Conservation (phyloP, 2,797 vertebrate genomes). For the Hydrophis major region DNA sequence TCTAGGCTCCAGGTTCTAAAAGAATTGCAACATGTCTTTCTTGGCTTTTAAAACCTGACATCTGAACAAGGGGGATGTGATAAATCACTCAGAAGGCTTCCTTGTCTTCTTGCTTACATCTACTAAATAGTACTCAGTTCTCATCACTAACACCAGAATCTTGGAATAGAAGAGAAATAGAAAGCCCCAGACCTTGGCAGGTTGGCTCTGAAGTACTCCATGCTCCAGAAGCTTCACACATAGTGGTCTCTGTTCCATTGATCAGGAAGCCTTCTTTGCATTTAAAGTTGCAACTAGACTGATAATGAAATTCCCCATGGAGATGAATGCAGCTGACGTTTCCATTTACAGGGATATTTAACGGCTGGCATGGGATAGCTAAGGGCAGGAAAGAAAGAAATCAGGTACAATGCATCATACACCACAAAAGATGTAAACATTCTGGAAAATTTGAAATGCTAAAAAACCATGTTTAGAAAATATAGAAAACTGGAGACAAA, state of each 20-base stretch:
- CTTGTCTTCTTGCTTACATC: neutral
- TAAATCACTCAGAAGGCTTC: neutral
- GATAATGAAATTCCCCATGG: neutral
- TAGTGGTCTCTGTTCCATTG: slow-evolving; percentile 48
- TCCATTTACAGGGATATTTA: too few relatives aligned
- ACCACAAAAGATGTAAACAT: too few relatives aligned
- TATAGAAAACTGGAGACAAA: neutral
- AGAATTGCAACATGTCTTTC: neutral
- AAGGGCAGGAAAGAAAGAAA: too few relatives aligned
- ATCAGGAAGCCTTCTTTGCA: slow-evolving; percentile 66
- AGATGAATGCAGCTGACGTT: too few relatives aligned
- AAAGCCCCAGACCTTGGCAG: slow-evolving; percentile 59
- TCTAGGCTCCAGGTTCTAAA: neutral
- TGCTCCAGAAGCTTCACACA: slow-evolving; percentile 60
- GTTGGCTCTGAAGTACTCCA: slow-evolving; percentile 67
- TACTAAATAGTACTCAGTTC: neutral
- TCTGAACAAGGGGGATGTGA: neutral
- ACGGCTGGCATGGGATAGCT: too few relatives aligned
- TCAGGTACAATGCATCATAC: too few relatives aligned
- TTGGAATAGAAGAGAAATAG: neutral
- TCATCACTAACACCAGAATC: neutral
- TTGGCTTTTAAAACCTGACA: neutral
- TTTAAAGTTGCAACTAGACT: slow-evolving; percentile 30
- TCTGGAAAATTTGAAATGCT: too few relatives aligned
- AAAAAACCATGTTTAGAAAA: neutral